Evolutionary conservation across 2,797 vertebrate species (phyloP).

Genomic region (Mormyrops boulengeri): DNA sequence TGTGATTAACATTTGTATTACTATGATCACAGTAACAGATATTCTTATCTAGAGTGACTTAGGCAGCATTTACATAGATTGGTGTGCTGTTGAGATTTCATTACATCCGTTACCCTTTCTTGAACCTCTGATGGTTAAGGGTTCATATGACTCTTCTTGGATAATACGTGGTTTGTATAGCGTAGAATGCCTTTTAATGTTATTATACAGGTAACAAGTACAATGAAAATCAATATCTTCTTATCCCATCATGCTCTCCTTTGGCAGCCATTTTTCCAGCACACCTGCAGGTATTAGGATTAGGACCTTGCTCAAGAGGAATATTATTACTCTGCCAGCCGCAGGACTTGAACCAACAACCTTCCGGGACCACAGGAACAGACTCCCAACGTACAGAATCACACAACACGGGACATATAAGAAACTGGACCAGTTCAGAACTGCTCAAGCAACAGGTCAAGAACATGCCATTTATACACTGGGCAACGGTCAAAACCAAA

Average conservation of each 20-base stretch:
- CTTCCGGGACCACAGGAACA: background rate
- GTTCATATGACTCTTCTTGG: background rate
- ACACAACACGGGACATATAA: background rate
- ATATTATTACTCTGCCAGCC: background rate
- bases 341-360: background rate
- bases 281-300: background rate
- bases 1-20: background rate
- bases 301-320: background rate
- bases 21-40: background rate
- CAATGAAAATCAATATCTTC: background rate
- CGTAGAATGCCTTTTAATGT: background rate
- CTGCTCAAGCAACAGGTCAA: background rate
- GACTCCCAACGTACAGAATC: background rate
- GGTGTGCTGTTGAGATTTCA: background rate
- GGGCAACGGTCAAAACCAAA: conserved; percentile 30
- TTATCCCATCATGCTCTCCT: background rate
- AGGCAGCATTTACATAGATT: background rate
- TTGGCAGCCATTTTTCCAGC: background rate
- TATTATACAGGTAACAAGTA: background rate
- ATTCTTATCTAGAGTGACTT: background rate
- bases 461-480: conserved; percentile 29
- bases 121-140: background rate
- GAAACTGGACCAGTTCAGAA: background rate
- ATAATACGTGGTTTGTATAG: background rate
- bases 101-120: background rate